Base-by-base conservation (phyloP, 1,140 invertebrate species). In the Nephotettix cincticeps region DNA sequence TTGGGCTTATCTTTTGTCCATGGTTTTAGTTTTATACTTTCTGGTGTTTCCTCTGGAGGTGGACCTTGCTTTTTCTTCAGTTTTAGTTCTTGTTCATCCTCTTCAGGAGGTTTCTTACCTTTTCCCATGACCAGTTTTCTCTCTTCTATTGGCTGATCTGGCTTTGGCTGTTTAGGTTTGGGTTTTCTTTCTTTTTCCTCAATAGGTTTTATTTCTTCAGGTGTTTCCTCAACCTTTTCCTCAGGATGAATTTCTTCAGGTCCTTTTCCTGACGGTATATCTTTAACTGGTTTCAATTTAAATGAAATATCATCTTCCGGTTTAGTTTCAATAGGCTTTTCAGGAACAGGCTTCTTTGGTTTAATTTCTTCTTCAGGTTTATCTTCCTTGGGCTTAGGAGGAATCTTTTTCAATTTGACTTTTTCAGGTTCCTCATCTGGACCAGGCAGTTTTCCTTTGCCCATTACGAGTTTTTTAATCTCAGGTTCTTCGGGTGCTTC, bases 61-160 rank as follows among this genome's bases (percentile, higher is more conserved):
- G 71, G 78, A 71, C 73, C 80, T 81, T 77, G 80, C 47, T 84
- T 80, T 66, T 81, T 81, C 69, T 82, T 84, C 14, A 77, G 79
- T 73, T 78, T 76, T 3, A 84, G 76, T 72, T 82, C 78, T 74
- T 82, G 77, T 56, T 81, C 74, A 68, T 76, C 72, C 36, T 78
- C 74, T 66, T 76, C 68, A 19, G 76, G 73, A 64, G 79, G 77
- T 65, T 83, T 78, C 70, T 81, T 78, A 13, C 78, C 75, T 68
- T 77, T 79, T 6, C 79, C 79, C 2, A 73, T 43, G 0, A 81
- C 84, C 3, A 86, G 76, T 9, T 77, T 77, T 71, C 80, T 78
- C 64, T 82, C 79, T 71, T 84, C 81, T 45, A 64, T 56, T 45
- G 72, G 70, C 25, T 67, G 65, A 47, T 71, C 71, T 9, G 73